Percentiles rank a stretch among this genome's conserved stretches.
Conservation (phyloP, 2,797 vertebrate genomes). For the Neopelma chrysocephalum region DNA sequence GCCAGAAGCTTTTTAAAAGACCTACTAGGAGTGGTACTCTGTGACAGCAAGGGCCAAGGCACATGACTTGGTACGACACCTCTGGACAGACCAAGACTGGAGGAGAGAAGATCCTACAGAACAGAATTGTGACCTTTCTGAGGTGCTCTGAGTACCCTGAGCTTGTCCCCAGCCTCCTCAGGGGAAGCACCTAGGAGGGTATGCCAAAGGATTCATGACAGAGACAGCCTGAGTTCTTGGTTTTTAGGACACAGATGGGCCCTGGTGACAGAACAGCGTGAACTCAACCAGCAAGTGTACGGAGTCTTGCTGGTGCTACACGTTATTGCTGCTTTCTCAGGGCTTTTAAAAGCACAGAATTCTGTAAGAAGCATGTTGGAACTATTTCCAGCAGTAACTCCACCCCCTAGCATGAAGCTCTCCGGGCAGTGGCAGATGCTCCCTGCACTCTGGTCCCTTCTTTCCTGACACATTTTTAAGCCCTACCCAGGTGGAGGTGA, state of each 20-base stretch:
- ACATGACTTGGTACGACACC: rapidly evolving
- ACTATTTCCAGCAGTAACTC: background rate
- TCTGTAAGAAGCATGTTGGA: background rate
- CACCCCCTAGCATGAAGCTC: background rate
- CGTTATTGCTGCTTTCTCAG: background rate
- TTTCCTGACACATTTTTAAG: background rate
- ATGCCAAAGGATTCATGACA: background rate
- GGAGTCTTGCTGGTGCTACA: background rate
- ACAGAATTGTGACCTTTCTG: background rate
- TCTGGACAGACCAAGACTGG: background rate
- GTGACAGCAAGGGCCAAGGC: background rate
- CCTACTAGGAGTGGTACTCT: background rate
- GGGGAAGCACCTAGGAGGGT: background rate
- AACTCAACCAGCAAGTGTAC: background rate
- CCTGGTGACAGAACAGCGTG: background rate
- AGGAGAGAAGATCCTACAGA: background rate
- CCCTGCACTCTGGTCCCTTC: background rate
- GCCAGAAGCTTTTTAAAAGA: background rate
- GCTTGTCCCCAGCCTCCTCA: background rate
- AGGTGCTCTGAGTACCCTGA: background rate
- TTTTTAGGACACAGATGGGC: background rate
- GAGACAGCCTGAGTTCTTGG: background rate
- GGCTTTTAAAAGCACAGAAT: background rate
- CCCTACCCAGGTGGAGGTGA: background rate
- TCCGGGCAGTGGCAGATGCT: background rate